Evolutionary conservation across 1,140 invertebrate species (phyloP).

Genomic region (Laodelphax striatellus): DNA sequence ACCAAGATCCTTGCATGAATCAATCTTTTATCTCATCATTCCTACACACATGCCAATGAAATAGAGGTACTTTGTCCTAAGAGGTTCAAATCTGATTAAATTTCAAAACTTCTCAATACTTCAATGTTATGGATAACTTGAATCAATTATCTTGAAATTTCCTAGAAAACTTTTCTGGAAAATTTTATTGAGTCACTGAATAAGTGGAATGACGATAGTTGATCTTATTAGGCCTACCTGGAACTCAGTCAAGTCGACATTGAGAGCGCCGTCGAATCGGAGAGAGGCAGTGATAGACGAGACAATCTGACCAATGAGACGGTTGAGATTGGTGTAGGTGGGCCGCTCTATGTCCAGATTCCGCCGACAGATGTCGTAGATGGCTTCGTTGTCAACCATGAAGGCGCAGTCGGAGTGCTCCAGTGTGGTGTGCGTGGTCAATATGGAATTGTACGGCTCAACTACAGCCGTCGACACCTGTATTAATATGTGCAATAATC

Average conservation of each 20-base stretch:
- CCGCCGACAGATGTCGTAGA: constrained; percentile 82
- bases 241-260: constrained; percentile 83
- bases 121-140: no score
- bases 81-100: no score
- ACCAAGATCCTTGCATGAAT: no score
- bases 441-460: constrained; percentile 80
- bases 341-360: constrained; percentile 80
- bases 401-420: constrained; percentile 81
- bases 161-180: no score
- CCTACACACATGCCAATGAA: no score
- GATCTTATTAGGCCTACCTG: constrained; percentile 33
- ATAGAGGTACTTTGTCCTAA: no score
- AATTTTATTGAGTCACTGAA: no score
- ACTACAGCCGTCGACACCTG: constrained; percentile 78
- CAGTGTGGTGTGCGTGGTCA: constrained; percentile 65
- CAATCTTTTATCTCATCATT: no score
- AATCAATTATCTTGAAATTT: no score
- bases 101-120: no score
- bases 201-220: no score
- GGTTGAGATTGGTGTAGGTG: constrained; percentile 66
- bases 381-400: constrained; percentile 85
- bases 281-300: constrained; percentile 81
- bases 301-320: constrained; percentile 74
- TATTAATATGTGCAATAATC: no score
- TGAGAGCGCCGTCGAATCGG: constrained; percentile 78